A percentile compares a stretch with the other conserved stretches of the same genome.
Evolutionary conservation across 2,113 vertebrate genomes (phyloP).

Genomic region (Gymnorhina tibicen): DNA sequence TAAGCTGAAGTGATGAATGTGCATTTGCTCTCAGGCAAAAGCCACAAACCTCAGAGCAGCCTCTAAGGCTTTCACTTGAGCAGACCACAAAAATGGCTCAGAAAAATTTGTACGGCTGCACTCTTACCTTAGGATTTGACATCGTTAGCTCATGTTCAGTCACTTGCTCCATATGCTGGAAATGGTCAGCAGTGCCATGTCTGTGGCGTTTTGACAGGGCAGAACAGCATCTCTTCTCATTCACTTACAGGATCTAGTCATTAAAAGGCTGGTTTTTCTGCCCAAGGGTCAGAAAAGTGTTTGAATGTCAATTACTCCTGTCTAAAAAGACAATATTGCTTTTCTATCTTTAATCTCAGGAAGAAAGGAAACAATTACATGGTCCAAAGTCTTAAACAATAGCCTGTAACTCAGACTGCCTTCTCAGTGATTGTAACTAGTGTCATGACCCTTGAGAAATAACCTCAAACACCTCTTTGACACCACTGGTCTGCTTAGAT

Average conservation of each 20-base stretch:
- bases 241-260: not conserved
- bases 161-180: not conserved
- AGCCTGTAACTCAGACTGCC: not conserved
- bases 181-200: not conserved
- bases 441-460: not conserved
- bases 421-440: not conserved
- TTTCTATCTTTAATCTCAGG: not conserved
- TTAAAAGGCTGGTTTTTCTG: not conserved
- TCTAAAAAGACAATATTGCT: not conserved
- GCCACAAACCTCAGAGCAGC: not conserved
- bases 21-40: not conserved
- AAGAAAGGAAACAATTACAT: conserved; percentile 4
- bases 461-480: not conserved
- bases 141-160: not conserved
- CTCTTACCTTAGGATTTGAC: not conserved
- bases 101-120: not conserved
- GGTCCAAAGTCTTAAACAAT: not conserved
- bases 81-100: not conserved
- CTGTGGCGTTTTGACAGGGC: not conserved
- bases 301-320: not conserved
- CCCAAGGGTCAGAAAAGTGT: not conserved
- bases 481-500: not conserved
- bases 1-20: not conserved
- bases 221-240: not conserved
- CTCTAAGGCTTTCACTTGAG: not conserved